Conservation (phyloP, 2,888 invertebrate species). For the Limenitis camilla region DNA sequence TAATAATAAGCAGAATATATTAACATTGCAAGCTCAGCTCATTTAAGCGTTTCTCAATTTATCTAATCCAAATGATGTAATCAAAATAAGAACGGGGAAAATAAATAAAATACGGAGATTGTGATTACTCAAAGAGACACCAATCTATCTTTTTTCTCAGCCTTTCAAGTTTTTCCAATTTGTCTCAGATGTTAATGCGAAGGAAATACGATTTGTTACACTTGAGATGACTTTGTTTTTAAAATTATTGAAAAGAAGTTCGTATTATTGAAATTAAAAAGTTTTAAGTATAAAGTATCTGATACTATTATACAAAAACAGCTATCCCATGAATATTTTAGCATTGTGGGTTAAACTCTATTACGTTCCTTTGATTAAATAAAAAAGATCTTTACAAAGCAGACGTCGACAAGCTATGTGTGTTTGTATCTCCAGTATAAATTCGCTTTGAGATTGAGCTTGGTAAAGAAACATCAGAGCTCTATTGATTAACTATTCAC, state of each 20-base stretch:
- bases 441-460: no score
- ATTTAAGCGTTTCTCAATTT: constrained; percentile 12
- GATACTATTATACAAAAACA: no score
- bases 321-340: no score
- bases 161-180: constrained; percentile 52
- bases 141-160: constrained; percentile 42
- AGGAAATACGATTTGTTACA: constrained; percentile 35
- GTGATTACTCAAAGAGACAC: constrained; percentile 59
- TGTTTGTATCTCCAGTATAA: no score
- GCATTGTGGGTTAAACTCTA: background rate
- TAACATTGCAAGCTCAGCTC: background rate
- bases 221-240: constrained; percentile 20
- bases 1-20: background rate
- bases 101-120: constrained; percentile 37
- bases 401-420: no score
- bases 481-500: no score
- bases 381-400: no score
- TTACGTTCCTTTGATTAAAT: background rate
- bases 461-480: no score
- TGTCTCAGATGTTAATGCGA: constrained; percentile 39
- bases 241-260: background rate
- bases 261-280: background rate
- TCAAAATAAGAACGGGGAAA: constrained; percentile 40
- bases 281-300: no score
- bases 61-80: constrained; percentile 37